These are phyloP conservation scores for Tachina grossa DNA, from an alignment of 2,888 invertebrate genomes.

Conservation along the genomic window DNA sequence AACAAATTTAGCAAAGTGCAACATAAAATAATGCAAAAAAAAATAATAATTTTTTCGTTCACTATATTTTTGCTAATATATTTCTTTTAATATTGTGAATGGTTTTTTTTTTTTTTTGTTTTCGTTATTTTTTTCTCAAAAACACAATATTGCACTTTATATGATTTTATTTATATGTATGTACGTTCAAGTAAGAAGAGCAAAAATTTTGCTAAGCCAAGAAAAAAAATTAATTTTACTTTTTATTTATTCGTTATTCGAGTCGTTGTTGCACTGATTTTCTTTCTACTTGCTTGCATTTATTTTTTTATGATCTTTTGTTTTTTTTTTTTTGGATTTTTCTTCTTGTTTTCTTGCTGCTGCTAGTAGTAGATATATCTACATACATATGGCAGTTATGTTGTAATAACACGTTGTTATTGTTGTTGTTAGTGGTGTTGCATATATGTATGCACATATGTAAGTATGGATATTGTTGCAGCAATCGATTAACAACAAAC, in stretches of 20 bases:
- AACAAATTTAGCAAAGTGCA: slow-evolving; percentile 54
- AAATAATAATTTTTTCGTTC: slow-evolving; percentile 15
- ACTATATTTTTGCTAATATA: slow-evolving; percentile 46
- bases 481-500: slow-evolving; percentile 64
- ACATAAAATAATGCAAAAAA: slow-evolving; percentile 53
- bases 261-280: slow-evolving; percentile 63
- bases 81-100: slow-evolving; percentile 24
- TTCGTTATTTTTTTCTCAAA: slow-evolving; percentile 60
- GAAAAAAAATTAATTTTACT: slow-evolving; percentile 33
- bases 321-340: too few species aligned
- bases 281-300: slow-evolving; percentile 58
- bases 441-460: neutral
- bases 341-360: slow-evolving; percentile 43
- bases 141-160: slow-evolving; percentile 66
- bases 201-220: slow-evolving; percentile 31
- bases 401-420: slow-evolving; percentile 57
- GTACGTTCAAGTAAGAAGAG: slow-evolving; percentile 48
- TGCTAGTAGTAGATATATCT: too few species aligned
- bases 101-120: slow-evolving; percentile 34
- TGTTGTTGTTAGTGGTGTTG: slow-evolving; percentile 20
- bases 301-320: slow-evolving; percentile 20
- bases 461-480: slow-evolving; percentile 35
- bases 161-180: slow-evolving; percentile 49
- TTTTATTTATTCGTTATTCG: slow-evolving; percentile 33
- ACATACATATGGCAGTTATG: slow-evolving; percentile 59